Evolutionary conservation across 2,113 vertebrate species (phyloP).

Genomic region (Zosterops japonicus): DNA sequence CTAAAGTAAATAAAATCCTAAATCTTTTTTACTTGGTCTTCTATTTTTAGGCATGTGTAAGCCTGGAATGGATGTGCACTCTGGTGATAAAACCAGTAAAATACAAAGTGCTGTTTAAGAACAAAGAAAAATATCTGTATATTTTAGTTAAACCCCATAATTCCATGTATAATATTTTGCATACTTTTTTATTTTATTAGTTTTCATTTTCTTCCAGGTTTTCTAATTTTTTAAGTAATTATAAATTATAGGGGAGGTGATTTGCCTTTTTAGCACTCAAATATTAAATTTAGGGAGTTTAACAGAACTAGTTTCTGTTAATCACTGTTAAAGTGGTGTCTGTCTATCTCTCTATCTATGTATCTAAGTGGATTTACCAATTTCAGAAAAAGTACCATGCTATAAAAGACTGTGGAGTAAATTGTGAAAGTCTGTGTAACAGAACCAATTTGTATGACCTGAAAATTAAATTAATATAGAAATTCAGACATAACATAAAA

Average conservation of each 20-base stretch:
- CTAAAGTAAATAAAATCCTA: neutral
- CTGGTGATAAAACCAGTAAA: neutral
- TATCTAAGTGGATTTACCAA: neutral
- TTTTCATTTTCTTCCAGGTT: neutral
- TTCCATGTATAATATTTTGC: neutral
- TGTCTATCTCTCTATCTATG: neutral
- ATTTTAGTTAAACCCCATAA: neutral
- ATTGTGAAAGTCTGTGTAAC: neutral
- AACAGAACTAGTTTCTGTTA: neutral
- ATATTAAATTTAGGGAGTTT: neutral
- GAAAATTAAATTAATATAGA: neutral
- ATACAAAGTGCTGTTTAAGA: neutral
- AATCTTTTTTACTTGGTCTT: neutral
- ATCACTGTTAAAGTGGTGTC: neutral
- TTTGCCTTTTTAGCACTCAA: neutral
- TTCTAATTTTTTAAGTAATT: neutral
- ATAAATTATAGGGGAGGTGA: neutral
- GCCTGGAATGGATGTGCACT: neutral
- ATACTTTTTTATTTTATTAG: neutral
- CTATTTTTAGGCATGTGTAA: neutral
- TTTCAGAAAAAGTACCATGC: neutral
- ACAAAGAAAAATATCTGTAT: neutral
- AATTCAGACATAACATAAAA: neutral
- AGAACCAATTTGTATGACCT: neutral
- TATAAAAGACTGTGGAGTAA: neutral